Evolutionary conservation across 1,140 invertebrate genomes (phyloP), one percentile per base, ranked within the genome.

Genomic region (Apocrypta bakeri): DNA sequence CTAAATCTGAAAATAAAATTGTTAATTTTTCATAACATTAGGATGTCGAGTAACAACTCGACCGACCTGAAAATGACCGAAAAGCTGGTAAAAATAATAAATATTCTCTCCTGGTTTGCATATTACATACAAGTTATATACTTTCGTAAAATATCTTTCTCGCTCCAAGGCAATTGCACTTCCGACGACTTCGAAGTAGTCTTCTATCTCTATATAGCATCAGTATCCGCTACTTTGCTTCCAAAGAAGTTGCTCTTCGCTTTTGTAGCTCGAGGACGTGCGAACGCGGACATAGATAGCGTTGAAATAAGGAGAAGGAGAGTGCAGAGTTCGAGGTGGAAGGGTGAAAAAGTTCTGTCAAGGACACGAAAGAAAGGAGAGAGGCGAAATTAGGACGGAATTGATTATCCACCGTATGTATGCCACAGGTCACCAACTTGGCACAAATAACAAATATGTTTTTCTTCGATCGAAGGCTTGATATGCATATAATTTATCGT

Each of bases 91-190:
- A n/a, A n/a, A n/a, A n/a, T n/a, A n/a, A n/a, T n/a, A n/a, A n/a
- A n/a, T n/a, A n/a, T n/a, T n/a, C n/a, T n/a, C n/a, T n/a, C n/a
- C n/a, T n/a, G n/a, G n/a, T n/a, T n/a, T n/a, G n/a, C n/a, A n/a
- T n/a, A n/a, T n/a, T n/a, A n/a, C n/a, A n/a, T n/a, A n/a, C n/a
- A n/a, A n/a, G n/a, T n/a, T n/a, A n/a, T n/a, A n/a, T n/a, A n/a
- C n/a, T n/a, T n/a, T n/a, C n/a, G n/a, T n/a, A n/a, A n/a, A n/a
- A n/a, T n/a, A n/a, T n/a, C n/a, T n/a, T n/a, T n/a, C n/a, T n/a
- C n/a, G n/a, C n/a, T n/a, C 68, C 37, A 71, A 71, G 68, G 68
- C 31, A 37, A 71, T 37, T 37, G 12, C 31, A 37, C 68, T 37
- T 71, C 4, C 68, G 31, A 31, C 68, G 68, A 71, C 68, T 71